Base-by-base conservation (phyloP, 2,113 vertebrate genomes). In the Mystacornis crossleyi region DNA sequence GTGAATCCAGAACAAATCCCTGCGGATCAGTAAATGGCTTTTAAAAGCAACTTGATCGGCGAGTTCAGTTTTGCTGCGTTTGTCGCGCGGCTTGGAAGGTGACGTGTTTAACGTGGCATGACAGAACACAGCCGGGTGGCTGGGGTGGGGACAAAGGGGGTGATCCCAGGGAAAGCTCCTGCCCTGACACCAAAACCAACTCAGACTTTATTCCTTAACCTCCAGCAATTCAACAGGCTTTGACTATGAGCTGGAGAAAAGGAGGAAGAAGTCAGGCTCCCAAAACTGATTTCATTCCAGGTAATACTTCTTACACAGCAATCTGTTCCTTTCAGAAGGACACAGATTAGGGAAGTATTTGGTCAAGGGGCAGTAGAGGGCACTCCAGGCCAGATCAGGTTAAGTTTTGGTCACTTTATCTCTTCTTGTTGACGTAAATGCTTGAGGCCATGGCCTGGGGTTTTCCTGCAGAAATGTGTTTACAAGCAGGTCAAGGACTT, bases 401-500 rank as follows among this genome's bases (percentile, higher is more conserved):
- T 99, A 99, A 99, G 98, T 98, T 98, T 97, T 98, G 98, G 98
- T 98, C 98, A 98, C 98, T 99, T 99, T 99, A 99, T 99, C 99
- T 99, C 98, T 96, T 98, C 98, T 98, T 99, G 99, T 98, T 99
- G 98, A 99, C 98, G 99, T 98, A 99, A 98, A 99, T 98, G 98
- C 98, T 98, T 47, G 98, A 98, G 98, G 98, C 98, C 98, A 95
- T 74, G 98, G 97, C 98, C 97, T 96, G 96, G 97, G 97, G 97
- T 98, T 98, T 98, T 99, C 99, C 99, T 99, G 99, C 94, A 98
- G 98, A 98, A 98, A 98, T 96, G 96, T 99, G 99, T 99, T 99
- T 99, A 99, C 99, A 99, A 98, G 97, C 98, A 98, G 99, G 99
- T 99, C 99, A 99, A 99, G 99, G 99, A 99, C 99, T 99, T 98